These are phyloP conservation scores for Apostichopus californicus DNA, from an alignment of 35 echinoderm and acorn worm species.

Conservation along the genomic window DNA sequence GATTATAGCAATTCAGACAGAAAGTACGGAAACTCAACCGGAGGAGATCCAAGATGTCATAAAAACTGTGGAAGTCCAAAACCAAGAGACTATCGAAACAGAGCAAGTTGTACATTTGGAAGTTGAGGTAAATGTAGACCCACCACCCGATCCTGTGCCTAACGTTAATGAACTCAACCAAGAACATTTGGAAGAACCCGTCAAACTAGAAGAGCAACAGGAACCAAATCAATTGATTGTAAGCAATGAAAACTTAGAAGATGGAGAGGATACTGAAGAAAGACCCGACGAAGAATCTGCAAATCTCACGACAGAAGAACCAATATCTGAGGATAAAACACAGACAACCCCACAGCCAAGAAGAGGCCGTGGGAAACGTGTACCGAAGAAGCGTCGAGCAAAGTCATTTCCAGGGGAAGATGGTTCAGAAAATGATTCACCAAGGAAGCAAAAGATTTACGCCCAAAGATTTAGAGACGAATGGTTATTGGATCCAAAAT, in stretches of 20 bases:
- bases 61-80: neutral
- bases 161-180: neutral
- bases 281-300: neutral
- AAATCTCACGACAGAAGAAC: neutral
- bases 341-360: neutral
- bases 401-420: neutral
- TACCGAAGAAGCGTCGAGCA: neutral
- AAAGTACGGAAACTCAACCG: neutral
- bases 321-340: neutral
- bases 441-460: conserved; percentile 32
- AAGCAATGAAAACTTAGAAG: neutral
- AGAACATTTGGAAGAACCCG: neutral
- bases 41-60: neutral
- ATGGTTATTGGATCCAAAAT: conserved; percentile 35
- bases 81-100: neutral
- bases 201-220: conserved; percentile 1
- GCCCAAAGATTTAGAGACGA: conserved; percentile 28
- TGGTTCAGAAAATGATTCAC: neutral
- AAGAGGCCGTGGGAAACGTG: neutral
- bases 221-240: neutral
- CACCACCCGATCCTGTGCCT: neutral
- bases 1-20: neutral
- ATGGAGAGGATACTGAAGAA: neutral
- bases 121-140: neutral
- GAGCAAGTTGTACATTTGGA: neutral